Evolutionary conservation across 2,113 vertebrate genomes (phyloP).

Genomic region (Ochotona curzoniae): DNA sequence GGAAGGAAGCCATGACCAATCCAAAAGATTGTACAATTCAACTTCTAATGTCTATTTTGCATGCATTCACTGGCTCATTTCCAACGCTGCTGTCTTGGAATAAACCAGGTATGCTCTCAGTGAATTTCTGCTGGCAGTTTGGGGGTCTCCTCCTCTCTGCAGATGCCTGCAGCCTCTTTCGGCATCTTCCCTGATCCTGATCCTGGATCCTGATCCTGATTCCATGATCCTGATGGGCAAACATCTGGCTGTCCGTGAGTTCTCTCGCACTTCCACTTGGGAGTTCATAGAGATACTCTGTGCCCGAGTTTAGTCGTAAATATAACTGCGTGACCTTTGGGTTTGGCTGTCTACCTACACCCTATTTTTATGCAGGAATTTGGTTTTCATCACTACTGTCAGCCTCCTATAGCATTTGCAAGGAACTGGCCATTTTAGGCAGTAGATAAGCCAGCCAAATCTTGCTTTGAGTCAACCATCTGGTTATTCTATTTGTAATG

Average conservation of each 20-base stretch:
- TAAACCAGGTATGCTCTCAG: neutral
- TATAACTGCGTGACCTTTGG: neutral
- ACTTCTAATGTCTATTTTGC: neutral
- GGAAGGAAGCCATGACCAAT: too few relatives aligned
- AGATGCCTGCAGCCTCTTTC: neutral
- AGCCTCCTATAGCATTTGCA: neutral
- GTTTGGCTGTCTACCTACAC: neutral
- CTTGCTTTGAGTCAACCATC: neutral
- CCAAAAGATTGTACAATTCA: neutral
- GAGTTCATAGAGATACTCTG: neutral
- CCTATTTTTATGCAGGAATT: neutral
- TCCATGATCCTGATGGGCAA: neutral
- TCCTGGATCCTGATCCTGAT: too few relatives aligned
- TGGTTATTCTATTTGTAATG: constrained; percentile 55
- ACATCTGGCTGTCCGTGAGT: neutral
- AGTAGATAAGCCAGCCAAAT: constrained; percentile 8
- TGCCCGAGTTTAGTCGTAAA: neutral
- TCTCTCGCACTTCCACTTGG: neutral
- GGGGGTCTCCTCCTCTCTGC: neutral
- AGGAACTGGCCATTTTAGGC: constrained; percentile 22
- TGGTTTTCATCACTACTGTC: neutral
- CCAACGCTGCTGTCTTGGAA: neutral
- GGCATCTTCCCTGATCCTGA: neutral
- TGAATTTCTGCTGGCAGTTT: neutral
- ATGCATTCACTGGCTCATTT: neutral